These are phyloP conservation scores for Lasioglossum leucozonium DNA, from an alignment of 2,888 invertebrate genomes.

Conservation along the genomic window DNA sequence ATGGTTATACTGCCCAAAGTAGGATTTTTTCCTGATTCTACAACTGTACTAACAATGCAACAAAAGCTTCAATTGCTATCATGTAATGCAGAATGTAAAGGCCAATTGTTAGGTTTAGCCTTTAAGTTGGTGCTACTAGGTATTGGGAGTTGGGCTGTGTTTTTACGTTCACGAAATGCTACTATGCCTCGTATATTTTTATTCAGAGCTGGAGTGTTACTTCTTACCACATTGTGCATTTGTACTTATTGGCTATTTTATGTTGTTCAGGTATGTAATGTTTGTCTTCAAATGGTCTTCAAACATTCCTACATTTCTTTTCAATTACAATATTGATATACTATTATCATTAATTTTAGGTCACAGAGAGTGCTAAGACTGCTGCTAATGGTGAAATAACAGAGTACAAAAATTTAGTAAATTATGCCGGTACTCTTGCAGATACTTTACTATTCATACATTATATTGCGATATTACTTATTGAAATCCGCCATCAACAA, in stretches of 20 bases:
- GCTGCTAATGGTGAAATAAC: conserved; percentile 92
- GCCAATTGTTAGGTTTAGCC: conserved; percentile 94
- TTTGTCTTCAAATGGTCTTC: no score
- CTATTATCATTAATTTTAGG: conserved; percentile 74
- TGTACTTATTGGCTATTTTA: conserved; percentile 99
- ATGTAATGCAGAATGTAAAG: conserved; percentile 97
- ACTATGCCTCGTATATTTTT: conserved; percentile 96
- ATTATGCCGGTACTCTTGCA: conserved; percentile 96
- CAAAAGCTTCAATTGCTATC: conserved; percentile 90
- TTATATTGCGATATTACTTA: conserved; percentile 95
- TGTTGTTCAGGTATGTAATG: conserved; percentile 91
- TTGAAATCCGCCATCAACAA: conserved; percentile 96
- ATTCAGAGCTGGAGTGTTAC: conserved; percentile 94
- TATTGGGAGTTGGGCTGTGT: conserved; percentile 97
- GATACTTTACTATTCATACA: conserved; percentile 98
- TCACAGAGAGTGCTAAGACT: conserved; percentile 92
- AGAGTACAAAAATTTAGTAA: conserved; percentile 95
- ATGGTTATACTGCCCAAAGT: conserved; percentile 98
- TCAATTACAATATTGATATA: not conserved
- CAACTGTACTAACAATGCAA: conserved; percentile 88
- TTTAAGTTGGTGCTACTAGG: conserved; percentile 95
- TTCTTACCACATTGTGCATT: conserved; percentile 95
- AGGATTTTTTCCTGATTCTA: conserved; percentile 91
- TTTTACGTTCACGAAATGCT: conserved; percentile 92
- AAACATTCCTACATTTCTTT: not conserved